These are phyloP conservation scores for Actenoides lindsayi DNA, from an alignment of 2,113 vertebrate species.

Conservation along the genomic window DNA sequence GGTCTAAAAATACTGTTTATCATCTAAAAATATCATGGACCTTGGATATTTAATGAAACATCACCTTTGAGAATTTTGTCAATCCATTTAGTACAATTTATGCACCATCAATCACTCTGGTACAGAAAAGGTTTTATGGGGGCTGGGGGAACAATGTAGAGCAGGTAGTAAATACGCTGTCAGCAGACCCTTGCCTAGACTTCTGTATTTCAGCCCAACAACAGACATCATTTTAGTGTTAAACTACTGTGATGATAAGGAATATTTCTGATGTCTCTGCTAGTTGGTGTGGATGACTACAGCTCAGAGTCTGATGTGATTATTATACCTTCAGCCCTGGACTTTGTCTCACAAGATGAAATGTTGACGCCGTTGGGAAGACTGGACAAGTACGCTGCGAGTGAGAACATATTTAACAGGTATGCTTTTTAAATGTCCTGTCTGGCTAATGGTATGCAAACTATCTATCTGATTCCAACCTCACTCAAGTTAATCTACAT, in stretches of 20 bases:
- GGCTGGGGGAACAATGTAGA: neutral
- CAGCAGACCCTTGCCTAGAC: neutral
- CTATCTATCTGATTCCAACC: neutral
- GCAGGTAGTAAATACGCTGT: neutral
- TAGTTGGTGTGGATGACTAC: constrained; percentile 94
- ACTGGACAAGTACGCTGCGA: constrained; percentile 92
- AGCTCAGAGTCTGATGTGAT: constrained; percentile 93
- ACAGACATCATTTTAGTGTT: constrained; percentile 57
- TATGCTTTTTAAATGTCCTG: constrained; percentile 46
- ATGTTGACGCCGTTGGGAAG: constrained; percentile 91
- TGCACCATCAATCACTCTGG: neutral
- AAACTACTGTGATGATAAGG: constrained; percentile 73
- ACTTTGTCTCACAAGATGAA: constrained; percentile 95
- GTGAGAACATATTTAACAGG: constrained; percentile 94
- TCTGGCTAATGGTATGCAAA: neutral
- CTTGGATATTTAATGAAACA: neutral
- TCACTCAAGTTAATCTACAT: neutral
- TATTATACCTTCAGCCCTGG: constrained; percentile 92
- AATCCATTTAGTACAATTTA: neutral
- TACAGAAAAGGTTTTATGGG: neutral
- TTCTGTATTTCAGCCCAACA: constrained; percentile 33
- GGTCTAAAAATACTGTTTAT: neutral
- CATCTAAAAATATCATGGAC: neutral
- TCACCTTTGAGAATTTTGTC: neutral
- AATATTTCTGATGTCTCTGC: constrained; percentile 87